phyloP scores from a whole-genome alignment of 2,113 vertebrate species.

The Alexandromys fortis region DNA sequence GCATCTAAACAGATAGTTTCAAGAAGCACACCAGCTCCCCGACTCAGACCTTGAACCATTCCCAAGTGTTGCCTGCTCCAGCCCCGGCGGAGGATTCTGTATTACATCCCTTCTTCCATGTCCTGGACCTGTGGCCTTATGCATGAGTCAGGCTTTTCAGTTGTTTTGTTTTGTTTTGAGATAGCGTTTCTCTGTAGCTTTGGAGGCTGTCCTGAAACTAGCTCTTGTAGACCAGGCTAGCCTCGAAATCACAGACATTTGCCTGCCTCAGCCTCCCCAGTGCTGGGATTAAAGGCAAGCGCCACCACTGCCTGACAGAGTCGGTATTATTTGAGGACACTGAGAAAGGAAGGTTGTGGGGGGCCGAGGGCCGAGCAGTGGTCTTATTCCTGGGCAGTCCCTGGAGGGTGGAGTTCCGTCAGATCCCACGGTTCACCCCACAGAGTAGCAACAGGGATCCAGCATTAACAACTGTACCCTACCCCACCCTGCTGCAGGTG shows the following conservation, averaged over 20 bases:
- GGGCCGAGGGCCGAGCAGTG: background rate
- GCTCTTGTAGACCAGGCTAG: too few species aligned
- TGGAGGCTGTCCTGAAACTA: too few species aligned
- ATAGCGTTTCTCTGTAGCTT: too few species aligned
- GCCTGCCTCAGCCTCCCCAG: too few species aligned
- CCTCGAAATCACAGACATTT: too few species aligned
- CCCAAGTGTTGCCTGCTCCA: background rate
- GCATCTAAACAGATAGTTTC: background rate
- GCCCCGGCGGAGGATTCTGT: accelerated
- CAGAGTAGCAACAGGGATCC: background rate
- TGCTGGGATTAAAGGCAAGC: too few species aligned
- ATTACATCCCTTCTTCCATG: background rate
- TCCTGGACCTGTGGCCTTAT: background rate
- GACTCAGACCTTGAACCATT: too few species aligned
- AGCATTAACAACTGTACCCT: background rate
- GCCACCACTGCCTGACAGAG: too few species aligned
- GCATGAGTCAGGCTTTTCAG: too few species aligned
- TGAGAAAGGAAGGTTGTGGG: background rate
- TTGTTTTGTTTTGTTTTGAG: too few species aligned
- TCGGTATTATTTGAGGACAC: background rate
- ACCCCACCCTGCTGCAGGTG: background rate
- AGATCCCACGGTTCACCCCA: background rate
- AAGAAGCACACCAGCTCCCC: background rate
- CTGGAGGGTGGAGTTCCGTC: background rate
- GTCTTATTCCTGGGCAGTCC: background rate